Conservation (phyloP, 2,888 invertebrate genomes). For the Caenorhabditis zanzibari region DNA sequence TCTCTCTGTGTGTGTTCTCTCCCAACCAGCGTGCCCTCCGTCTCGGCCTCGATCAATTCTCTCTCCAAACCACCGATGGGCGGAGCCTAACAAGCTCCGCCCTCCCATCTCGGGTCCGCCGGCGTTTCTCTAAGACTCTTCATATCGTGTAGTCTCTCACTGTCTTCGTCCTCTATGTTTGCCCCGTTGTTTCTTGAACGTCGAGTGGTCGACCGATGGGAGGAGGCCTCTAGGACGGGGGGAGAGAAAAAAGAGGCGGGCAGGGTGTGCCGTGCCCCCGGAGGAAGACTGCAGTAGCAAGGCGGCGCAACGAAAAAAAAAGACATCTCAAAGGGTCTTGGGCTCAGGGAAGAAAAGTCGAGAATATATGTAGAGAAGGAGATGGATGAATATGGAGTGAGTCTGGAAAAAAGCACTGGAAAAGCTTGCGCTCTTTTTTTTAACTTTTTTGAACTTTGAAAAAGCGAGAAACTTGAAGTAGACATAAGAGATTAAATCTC, state of each 20-base stretch:
- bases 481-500: no score
- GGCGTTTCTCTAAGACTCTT: slow-evolving; percentile 44
- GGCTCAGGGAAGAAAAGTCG: slow-evolving; percentile 27
- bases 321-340: slow-evolving; percentile 26
- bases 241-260: slow-evolving; percentile 5
- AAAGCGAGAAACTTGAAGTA: no score
- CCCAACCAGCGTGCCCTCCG: slow-evolving; percentile 63
- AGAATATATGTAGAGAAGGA: neutral
- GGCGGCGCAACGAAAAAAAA: slow-evolving; percentile 34
- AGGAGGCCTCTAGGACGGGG: slow-evolving; percentile 3
- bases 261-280: slow-evolving; percentile 54
- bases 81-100: slow-evolving; percentile 49
- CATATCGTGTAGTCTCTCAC: slow-evolving; percentile 18
- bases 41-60: slow-evolving; percentile 66
- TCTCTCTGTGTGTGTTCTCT: slow-evolving; percentile 59
- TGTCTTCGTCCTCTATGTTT: slow-evolving; percentile 57
- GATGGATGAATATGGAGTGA: slow-evolving; percentile 22
- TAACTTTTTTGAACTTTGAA: neutral
- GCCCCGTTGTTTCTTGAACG: slow-evolving; percentile 61
- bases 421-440: neutral
- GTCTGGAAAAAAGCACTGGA: slow-evolving; percentile 1
- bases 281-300: slow-evolving; percentile 36
- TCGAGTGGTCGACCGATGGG: slow-evolving; percentile 40
- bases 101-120: slow-evolving; percentile 31
- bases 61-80: slow-evolving; percentile 60